phyloP scores from a whole-genome alignment of 2,797 vertebrate species.

The Nyctibius grandis region DNA sequence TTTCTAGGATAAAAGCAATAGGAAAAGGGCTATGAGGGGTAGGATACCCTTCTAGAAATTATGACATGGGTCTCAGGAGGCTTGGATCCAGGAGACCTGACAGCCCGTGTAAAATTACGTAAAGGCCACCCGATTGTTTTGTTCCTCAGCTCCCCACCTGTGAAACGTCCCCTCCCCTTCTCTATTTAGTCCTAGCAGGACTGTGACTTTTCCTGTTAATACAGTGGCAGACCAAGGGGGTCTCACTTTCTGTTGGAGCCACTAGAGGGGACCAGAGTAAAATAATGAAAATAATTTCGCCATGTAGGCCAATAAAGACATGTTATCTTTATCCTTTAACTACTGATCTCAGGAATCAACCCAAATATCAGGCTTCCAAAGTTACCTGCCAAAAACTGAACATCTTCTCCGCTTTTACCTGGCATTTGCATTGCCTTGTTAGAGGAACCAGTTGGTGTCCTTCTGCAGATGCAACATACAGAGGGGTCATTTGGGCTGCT shows the following conservation, averaged over 20 bases:
- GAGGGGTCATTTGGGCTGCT: not conserved
- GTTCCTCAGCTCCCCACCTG: not conserved
- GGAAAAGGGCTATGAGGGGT: not conserved
- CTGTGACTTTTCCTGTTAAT: not conserved
- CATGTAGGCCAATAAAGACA: not conserved
- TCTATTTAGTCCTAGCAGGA: not conserved
- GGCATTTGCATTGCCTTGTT: not conserved
- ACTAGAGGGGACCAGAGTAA: constrained; percentile 19
- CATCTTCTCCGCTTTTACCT: not conserved
- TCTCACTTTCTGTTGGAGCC: not conserved
- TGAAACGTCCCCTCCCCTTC: not conserved
- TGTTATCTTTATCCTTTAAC: not conserved
- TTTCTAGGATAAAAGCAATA: not conserved
- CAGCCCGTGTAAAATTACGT: not conserved
- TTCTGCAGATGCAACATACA: not conserved
- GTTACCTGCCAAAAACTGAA: not conserved
- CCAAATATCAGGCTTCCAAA: not conserved
- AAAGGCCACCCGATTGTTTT: not conserved
- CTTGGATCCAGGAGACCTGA: not conserved
- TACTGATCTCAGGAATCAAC: not conserved
- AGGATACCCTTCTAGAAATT: not conserved
- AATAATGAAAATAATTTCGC: not conserved
- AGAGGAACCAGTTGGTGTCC: not conserved
- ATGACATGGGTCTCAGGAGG: not conserved
- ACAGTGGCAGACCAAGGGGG: not conserved